These are phyloP conservation scores for Notothenia coriiceps DNA, from an alignment of 2,113 vertebrate species.

Conservation along the genomic window DNA sequence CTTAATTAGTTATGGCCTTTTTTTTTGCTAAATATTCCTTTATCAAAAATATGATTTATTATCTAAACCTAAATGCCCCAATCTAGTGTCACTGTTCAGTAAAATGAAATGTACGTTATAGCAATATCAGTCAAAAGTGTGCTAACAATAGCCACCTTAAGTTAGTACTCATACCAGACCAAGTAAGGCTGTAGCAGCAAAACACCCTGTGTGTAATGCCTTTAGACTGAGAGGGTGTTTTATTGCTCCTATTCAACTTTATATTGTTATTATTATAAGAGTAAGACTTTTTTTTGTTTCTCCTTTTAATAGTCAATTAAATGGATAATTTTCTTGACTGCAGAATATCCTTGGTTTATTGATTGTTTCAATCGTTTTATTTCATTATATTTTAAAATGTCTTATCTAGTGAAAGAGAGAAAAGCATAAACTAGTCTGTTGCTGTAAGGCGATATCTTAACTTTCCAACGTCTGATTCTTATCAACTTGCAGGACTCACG, in stretches of 20 bases:
- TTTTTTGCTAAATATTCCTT: too few relatives aligned
- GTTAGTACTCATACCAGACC: conserved; percentile 20
- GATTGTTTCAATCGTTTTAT: too few relatives aligned
- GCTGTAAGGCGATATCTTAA: neutral
- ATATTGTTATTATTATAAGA: neutral
- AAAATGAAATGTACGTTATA: neutral
- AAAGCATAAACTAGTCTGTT: neutral
- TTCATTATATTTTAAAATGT: neutral
- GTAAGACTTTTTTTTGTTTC: neutral
- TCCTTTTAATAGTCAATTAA: neutral
- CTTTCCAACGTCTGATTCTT: conserved; percentile 7
- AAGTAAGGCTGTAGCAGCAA: neutral
- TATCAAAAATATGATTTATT: too few relatives aligned
- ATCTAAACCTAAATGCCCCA: too few relatives aligned
- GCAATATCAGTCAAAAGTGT: neutral
- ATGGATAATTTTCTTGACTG: neutral
- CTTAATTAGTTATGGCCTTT: too few relatives aligned
- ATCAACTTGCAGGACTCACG: neutral
- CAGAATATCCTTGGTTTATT: neutral
- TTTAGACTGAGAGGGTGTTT: neutral
- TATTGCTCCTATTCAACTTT: neutral
- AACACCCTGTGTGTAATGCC: neutral
- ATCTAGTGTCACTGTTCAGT: too few relatives aligned
- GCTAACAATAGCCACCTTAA: conserved; percentile 8
- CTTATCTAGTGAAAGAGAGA: neutral